Base-by-base conservation (phyloP, 1,140 invertebrate species). In the Panagrolaimus sp. region DNA sequence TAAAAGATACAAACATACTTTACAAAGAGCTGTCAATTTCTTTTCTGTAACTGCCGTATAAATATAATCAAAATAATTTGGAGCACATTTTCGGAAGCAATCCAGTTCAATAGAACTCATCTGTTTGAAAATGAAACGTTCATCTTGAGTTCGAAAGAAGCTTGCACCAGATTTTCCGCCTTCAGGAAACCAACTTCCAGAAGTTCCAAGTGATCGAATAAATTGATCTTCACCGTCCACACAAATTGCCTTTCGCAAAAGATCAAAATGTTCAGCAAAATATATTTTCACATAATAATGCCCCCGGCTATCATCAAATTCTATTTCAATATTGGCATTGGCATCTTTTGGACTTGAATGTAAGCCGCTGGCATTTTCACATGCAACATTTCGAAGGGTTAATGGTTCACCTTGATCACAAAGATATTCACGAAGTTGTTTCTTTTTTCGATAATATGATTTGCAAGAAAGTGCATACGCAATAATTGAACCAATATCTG, bases 91-190 rank as follows among this genome's bases (percentile, higher is more conserved):
- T 48, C 95, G 85, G 83, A 99, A 97, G 61, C 92, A 90, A 63
- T 91, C 89, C 79, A 95, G 89, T 81, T 99, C 96, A 65, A 90
- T 87, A 53, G 89, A 88, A 9, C 90, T 91, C 91, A 98, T 94
- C 85, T 97, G 93, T 83, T 98, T 99, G 70, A 99, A 85, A 63
- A 99, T 91, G 82, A 96, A 98, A 47, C 95, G 87, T 84, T 98
- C 93, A 86, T 98, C 94, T 84, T 89, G 86, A 16, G 92, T 97
- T 87, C 98, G 97, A 79, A 90, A 92, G 85, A 99, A 98, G 11
- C 95, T 48, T 94, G 94, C 94, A 2, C 93, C 93, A 13, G 92
- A 96, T 85, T 97, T 98, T 9, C 95, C 95, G 47, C 95, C 96
- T 68, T 89, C 87, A 0, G 95, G 93, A 31, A 91, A 89, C 96